Evolutionary conservation across 2,797 vertebrate species (phyloP).

Genomic region (Gadopsis marmoratus): DNA sequence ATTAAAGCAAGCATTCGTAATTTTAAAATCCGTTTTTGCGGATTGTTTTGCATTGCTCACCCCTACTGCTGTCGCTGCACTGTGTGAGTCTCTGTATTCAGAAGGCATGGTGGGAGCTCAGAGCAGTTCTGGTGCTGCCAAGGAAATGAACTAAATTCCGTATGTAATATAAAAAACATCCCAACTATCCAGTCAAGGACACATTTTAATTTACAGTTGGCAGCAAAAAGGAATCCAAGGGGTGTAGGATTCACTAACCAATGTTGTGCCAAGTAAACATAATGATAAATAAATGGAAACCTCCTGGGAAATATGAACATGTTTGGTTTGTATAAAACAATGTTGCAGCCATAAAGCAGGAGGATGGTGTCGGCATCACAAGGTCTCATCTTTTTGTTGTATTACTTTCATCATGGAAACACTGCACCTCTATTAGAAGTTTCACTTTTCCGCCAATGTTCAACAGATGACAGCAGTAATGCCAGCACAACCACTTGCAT

Average conservation of each 20-base stretch:
- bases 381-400: slow-evolving; percentile 11
- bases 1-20: slow-evolving; percentile 53
- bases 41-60: slow-evolving; percentile 45
- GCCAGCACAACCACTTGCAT: slow-evolving; percentile 18
- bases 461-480: slow-evolving; percentile 49
- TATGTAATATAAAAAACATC: slow-evolving; percentile 41
- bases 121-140: slow-evolving; percentile 35
- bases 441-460: slow-evolving; percentile 38
- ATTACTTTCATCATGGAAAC: slow-evolving; percentile 8
- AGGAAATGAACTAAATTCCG: slow-evolving; percentile 55
- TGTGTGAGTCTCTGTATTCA: slow-evolving; percentile 43
- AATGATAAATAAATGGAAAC: slow-evolving; percentile 51
- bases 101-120: slow-evolving; percentile 20
- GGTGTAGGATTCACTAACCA: slow-evolving; percentile 27
- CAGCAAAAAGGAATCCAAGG: slow-evolving; percentile 34
- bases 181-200: slow-evolving; percentile 42
- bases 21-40: slow-evolving; percentile 57
- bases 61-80: slow-evolving; percentile 28
- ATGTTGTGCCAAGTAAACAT: slow-evolving; percentile 48
- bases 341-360: slow-evolving; percentile 40
- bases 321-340: slow-evolving; percentile 36
- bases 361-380: slow-evolving; percentile 11
- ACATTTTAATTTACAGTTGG: slow-evolving; percentile 59
- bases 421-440: slow-evolving; percentile 13
- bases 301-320: slow-evolving; percentile 52